Base-by-base conservation (phyloP, 2,113 vertebrate genomes). In the Centropus unirufus region DNA sequence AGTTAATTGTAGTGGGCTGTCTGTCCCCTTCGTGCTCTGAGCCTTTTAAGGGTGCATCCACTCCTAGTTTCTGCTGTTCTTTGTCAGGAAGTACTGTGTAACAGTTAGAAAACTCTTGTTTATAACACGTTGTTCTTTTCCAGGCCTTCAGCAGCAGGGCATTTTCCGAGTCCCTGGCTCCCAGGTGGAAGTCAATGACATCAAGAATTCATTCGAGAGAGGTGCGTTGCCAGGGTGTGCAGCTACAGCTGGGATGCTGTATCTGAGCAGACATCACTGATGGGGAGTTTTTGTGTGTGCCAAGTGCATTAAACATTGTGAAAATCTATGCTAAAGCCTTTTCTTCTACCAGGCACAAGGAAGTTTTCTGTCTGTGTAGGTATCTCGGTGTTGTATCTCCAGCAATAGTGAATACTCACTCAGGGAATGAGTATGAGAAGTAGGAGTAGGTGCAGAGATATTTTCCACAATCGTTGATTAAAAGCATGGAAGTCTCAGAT, bases 121-220 rank as follows among this genome's bases (percentile, higher is more conserved):
- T 36, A 46, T 88, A 87, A 83, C 10, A 3, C 0, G 26, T 73
- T 58, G 9, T 96, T 91, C 83, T 59, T 58, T 95, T 95, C 44
- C 97, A 99, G 99, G 99, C 95, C 98, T 99, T 66, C 99, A 99
- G 96, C 99, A 99, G 74, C 99, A 99, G 97, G 99, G 99, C 78
- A 99, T 99, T 97, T 99, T 99, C 97, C 96, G 99, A 94, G 99
- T 99, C 94, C 99, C 99, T 20, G 99, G 99, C 96, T 99, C 99
- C 93, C 99, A 99, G 96, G 98, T 99, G 61, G 99, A 99, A 98
- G 99, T 99, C 95, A 99, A 99, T 8, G 99, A 99, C 97, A 99
- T 99, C 97, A 99, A 99, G 98, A 99, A 99, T 96, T 99, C 99
- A 24, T 99, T 99, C 97, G 99, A 99, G 96, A 98, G 99, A 99